Base-by-base conservation (phyloP, 2,797 vertebrate species). In the Delichon dasypus region DNA sequence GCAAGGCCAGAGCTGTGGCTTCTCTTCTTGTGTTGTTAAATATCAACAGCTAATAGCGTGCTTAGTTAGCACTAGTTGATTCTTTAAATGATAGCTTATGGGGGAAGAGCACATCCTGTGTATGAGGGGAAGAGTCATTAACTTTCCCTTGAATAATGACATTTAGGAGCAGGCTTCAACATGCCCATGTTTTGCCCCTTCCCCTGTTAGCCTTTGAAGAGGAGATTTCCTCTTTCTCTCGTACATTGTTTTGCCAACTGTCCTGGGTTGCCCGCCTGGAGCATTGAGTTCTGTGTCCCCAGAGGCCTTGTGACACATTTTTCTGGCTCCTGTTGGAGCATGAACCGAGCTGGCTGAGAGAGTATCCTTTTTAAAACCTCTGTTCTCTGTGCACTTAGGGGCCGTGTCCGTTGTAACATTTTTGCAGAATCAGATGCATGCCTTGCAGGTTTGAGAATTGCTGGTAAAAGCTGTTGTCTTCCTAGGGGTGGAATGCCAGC, bases 11-110 rank as follows among this genome's bases (percentile, higher is more conserved):
- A 71, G 21, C 84, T 75, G 76, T 58, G 83, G 88, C 73, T 95
- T 90, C 89, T 96, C 89, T 85, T 95, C 54, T 58, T 89, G 57
- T 57, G 7, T 90, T 94, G 94, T 88, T 95, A 75, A 93, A 94
- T 90, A 96, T 88, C 87, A 95, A 89, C 75, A 80, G 72, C 87
- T 95, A 95, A 95, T 94, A 93, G 81, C 10, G 0, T 94, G 79
- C 90, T 92, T 92, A 53, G 48, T 95, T 91, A 90, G 84, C 90
- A 79, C 42, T 89, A 65, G 71, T 89, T 83, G 50, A 83, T 92
- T 92, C 70, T 95, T 95, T 83, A 61, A 88, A 80, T 88, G 45
- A 32, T 88, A 65, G 74, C 65, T 92, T 71, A n/a, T 58, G 57
- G 36, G 60, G 67, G 45, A 36, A 83, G 68, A 77, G 75, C 75